phyloP scores from a whole-genome alignment of 2,113 vertebrate species.

The Leucopternis melanops region DNA sequence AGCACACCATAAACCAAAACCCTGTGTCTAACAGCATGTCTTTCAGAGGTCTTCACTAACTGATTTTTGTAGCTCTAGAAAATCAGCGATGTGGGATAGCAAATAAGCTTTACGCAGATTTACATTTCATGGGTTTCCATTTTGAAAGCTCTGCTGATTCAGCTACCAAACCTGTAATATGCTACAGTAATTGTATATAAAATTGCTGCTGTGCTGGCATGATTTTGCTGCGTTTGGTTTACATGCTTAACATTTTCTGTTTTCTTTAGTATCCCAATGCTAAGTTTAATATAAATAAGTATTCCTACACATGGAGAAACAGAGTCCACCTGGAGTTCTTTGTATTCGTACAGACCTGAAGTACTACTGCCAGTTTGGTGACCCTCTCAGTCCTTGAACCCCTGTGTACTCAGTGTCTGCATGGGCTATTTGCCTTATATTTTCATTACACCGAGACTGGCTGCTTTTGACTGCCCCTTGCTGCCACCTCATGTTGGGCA shows the following conservation, averaged over 20 bases:
- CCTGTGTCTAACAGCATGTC: background rate
- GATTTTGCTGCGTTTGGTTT: slow-evolving; percentile 31
- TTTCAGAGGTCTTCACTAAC: background rate
- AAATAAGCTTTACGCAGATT: background rate
- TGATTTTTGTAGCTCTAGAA: background rate
- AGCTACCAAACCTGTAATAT: slow-evolving; percentile 47
- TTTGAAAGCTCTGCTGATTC: slow-evolving; percentile 45
- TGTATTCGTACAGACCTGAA: background rate
- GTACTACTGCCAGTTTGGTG: background rate
- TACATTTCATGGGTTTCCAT: background rate
- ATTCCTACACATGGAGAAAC: background rate
- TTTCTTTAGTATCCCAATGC: background rate
- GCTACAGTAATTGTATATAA: background rate
- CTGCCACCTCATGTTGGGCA: background rate
- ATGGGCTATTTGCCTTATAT: background rate
- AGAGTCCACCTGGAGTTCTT: background rate
- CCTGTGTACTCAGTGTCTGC: background rate
- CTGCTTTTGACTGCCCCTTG: background rate
- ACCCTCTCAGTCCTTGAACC: background rate
- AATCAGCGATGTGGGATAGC: background rate
- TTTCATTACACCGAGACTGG: background rate
- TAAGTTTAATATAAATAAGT: background rate
- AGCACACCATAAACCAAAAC: background rate
- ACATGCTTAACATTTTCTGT: background rate
- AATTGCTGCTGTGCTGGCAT: slow-evolving; percentile 22